Base-by-base conservation (phyloP, 2,113 vertebrate species). In the Neotoma lepida region DNA sequence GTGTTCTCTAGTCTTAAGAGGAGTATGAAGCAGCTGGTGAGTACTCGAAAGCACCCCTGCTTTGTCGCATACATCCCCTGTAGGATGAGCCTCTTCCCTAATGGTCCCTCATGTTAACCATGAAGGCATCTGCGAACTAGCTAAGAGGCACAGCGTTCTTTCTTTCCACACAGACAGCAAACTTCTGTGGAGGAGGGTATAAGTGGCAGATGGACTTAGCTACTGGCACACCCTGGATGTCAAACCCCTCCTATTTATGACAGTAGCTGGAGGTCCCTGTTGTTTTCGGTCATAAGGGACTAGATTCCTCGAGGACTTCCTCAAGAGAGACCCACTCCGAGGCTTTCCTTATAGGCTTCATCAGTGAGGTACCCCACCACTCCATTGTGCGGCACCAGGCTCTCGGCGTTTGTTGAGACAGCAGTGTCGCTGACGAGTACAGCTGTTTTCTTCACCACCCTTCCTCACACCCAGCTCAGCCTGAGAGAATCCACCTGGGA, bases 391-490 rank as follows among this genome's bases (percentile, higher is more conserved):
- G 2, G 86, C 24, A n/a, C 51, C 84, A 71, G 78, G 77, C 39
- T 68, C 39, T 74, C 13, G 12, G 61, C 76, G 30, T 77, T 86
- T 4, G 4, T 6, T 18, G 88, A 90, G 76, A 74, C 68, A 20
- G 85, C 66, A 41, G 85, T 9, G 14, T 86, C 86, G 35, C 76
- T 63, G 76, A 91, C 70, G 63, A 73, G 84, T 46, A 15, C 70
- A 73, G 58, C 85, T 97, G 88, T 66, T 93, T 81, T 33, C 92
- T 17, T 91, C 91, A n/a, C 93, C 95, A 51, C 96, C 95, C 95
- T 51, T 95, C 91, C 89, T 94, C 54, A 33, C 90, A 33, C 90
- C 96, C 91, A 44, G 93, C 93, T 93, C 93, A 70, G 90, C 88
- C 70, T 82, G 9, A 0, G 93, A 70, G 89, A 93, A 91, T 93